Evolutionary conservation across 2,888 invertebrate genomes (phyloP).

Genomic region (Spilarctia lutea): DNA sequence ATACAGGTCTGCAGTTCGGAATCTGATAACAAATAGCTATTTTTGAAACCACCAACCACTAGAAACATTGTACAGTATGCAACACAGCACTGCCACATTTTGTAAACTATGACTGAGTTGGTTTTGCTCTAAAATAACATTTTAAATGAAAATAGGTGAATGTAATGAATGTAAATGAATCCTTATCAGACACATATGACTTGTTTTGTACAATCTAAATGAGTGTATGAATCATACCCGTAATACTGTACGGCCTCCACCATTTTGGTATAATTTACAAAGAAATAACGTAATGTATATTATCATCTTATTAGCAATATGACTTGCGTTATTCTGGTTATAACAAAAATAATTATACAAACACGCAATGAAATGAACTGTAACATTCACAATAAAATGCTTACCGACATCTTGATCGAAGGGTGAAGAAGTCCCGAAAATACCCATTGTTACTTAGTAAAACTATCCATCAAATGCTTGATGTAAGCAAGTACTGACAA

Average conservation of each 20-base stretch:
- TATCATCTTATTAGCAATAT: neutral
- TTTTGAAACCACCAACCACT: neutral
- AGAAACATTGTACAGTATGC: neutral
- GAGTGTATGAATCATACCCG: neutral
- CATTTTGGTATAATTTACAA: neutral
- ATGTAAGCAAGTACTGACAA: neutral
- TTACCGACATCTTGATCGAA: constrained; percentile 52
- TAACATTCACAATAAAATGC: constrained; percentile 21
- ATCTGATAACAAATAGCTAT: neutral
- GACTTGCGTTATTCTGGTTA: neutral
- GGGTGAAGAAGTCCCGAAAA: constrained; percentile 47
- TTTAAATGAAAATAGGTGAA: neutral
- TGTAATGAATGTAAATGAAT: neutral
- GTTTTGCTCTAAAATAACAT: neutral
- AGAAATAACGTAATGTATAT: neutral
- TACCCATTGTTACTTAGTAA: constrained; percentile 33
- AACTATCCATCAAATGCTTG: constrained; percentile 16
- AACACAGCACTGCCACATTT: neutral
- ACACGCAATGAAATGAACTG: neutral
- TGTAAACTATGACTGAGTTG: neutral
- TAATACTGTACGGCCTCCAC: neutral
- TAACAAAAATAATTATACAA: neutral
- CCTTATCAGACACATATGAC: neutral
- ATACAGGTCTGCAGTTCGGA: too few species aligned
- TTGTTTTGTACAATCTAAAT: neutral